Base-by-base conservation (phyloP, 2,888 invertebrate species). In the Ceramica pisi region DNA sequence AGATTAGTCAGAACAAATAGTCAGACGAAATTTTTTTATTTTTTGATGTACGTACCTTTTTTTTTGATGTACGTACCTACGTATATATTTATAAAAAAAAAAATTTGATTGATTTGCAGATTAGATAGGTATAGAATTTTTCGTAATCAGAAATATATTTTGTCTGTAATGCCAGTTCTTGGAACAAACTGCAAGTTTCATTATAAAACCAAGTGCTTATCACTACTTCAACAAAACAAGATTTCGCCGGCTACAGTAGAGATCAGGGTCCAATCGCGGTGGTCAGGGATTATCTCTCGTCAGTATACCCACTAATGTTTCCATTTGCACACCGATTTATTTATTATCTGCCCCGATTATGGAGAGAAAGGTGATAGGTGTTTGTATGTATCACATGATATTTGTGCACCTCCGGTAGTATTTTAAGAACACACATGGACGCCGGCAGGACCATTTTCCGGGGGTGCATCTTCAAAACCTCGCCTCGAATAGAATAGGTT, bases 221-320 rank as follows among this genome's bases (percentile, higher is more conserved):
- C 31, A 60, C 38, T 60, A 46, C 19, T 21, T 48, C 6, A 19
- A 62, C 8, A 51, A 60, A 65, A 68, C 81, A 57, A 65, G 59
- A 57, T 69, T 69, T 50, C n/a, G 8, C 59, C 35, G 77, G 70
- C 23, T 56, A n/a, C 12, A 7, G 12, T 31, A 19, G 51, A 23
- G 55, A 56, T 48, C 69, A 60, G 62, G 56, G 81, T 75, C 50
- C 56, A 48, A 12, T 14, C 44, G 53, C 9, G 35, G 21, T 63
- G 60, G 55, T 60, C 56, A 46, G 31, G 2, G 23, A 57, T 74
- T 79, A 78, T 78, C 59, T 46, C 12, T 2, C 14, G 12, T 12
- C 12, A 48, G 16, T 26, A 48, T 35, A 31, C 26, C 10, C 38
- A 48, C 21, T 67, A 56, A 71, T 64, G 38, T 60, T 63, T 65